Percentiles rank a stretch among this genome's conserved stretches.
Evolutionary conservation across 2,888 invertebrate species (phyloP).

Genomic region (Dicroscelio sp.): DNA sequence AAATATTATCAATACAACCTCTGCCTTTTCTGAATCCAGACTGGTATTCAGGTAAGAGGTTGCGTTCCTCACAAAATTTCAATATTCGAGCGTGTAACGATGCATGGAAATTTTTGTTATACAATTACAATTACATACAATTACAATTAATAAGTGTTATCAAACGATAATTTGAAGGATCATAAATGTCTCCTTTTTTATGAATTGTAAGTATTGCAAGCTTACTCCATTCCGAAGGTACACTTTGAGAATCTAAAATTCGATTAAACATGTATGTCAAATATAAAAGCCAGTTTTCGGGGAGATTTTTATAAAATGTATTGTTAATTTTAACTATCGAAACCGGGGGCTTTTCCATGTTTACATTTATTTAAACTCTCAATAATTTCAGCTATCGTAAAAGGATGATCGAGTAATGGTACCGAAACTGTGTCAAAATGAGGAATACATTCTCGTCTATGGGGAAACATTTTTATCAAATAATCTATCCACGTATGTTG

Average conservation of each 20-base stretch:
- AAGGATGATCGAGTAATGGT: not conserved
- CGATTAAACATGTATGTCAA: not conserved
- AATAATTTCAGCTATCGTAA: not conserved
- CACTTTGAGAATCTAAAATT: not conserved
- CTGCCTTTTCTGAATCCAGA: not conserved
- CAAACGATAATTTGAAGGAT: not conserved
- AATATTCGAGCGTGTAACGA: not conserved
- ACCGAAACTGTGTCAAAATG: not conserved
- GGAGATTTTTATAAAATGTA: not conserved
- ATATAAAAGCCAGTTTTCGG: not conserved
- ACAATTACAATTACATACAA: no score
- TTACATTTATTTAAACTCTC: not conserved
- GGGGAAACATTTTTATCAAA: not conserved
- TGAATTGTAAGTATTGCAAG: not conserved
- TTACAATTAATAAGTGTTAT: conserved; percentile 1
- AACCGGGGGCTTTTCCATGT: not conserved
- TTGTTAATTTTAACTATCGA: not conserved
- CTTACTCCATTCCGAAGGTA: not conserved
- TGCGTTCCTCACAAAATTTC: not conserved
- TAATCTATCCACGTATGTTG: not conserved
- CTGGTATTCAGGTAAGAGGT: not conserved
- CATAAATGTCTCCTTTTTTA: not conserved
- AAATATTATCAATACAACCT: not conserved
- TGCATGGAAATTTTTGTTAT: conserved; percentile 14
- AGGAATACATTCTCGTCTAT: not conserved